These are phyloP conservation scores for Strix uralensis DNA, from an alignment of 2,113 vertebrate genomes.

Conservation along the genomic window DNA sequence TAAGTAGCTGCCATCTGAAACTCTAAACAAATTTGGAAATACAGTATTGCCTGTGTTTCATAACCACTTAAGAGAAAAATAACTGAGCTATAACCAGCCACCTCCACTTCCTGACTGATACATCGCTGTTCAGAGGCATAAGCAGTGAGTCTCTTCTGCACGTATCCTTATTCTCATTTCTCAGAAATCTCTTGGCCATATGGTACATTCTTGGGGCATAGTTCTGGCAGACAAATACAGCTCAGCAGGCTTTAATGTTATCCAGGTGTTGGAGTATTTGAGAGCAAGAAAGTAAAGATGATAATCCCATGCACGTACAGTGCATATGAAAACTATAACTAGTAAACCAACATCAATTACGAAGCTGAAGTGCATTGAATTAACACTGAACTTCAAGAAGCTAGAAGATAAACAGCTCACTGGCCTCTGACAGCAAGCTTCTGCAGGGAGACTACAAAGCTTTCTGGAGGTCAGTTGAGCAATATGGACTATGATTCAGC, in stretches of 20 bases:
- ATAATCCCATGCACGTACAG: not conserved
- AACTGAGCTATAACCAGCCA: not conserved
- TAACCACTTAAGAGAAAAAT: not conserved
- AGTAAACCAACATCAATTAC: not conserved
- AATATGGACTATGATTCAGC: not conserved
- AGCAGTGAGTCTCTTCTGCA: not conserved
- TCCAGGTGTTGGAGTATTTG: slow-evolving; percentile 22
- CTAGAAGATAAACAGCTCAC: not conserved
- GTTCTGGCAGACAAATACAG: slow-evolving; percentile 12
- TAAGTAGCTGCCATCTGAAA: not conserved
- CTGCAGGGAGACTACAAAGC: not conserved
- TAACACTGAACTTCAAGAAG: not conserved
- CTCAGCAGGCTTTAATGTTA: not conserved
- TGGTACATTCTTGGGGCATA: not conserved
- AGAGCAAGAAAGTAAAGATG: not conserved
- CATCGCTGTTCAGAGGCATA: not conserved
- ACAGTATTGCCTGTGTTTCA: not conserved
- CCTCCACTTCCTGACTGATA: not conserved
- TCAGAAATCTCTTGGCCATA: slow-evolving; percentile 6
- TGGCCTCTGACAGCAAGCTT: not conserved
- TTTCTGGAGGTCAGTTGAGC: not conserved
- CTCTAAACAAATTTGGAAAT: not conserved
- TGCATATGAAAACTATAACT: not conserved
- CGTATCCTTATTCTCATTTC: not conserved
- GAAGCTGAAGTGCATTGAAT: not conserved